Percentiles rank a stretch among this genome's conserved stretches.
Evolutionary conservation across 2,797 vertebrate species (phyloP).

Genomic region (Amazona ochrocephala): DNA sequence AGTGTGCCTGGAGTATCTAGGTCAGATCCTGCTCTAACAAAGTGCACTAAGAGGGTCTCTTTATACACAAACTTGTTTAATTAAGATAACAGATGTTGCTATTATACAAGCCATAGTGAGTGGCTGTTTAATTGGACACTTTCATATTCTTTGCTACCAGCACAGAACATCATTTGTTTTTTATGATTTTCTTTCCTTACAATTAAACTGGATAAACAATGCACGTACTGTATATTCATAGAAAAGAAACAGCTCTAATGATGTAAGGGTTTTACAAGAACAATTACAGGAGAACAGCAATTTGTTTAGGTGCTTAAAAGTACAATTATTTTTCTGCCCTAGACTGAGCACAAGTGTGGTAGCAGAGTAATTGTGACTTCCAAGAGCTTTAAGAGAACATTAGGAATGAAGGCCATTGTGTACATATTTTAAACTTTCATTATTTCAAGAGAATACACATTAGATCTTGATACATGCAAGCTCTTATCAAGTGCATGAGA

Average conservation of each 20-base stretch:
- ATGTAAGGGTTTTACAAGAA: slow-evolving; percentile 21
- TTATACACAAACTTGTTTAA: slow-evolving; percentile 67
- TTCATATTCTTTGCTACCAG: slow-evolving; percentile 65
- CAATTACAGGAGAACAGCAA: neutral
- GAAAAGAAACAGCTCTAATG: slow-evolving; percentile 46
- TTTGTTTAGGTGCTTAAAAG: slow-evolving; percentile 47
- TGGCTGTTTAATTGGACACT: slow-evolving; percentile 72
- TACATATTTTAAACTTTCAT: neutral
- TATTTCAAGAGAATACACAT: neutral
- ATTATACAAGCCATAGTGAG: slow-evolving; percentile 50
- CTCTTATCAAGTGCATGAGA: neutral
- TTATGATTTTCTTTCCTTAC: slow-evolving; percentile 48
- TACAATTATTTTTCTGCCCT: slow-evolving; percentile 28
- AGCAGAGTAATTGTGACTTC: neutral
- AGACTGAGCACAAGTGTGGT: neutral
- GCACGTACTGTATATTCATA: neutral
- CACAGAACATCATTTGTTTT: slow-evolving; percentile 51
- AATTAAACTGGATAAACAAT: slow-evolving; percentile 74
- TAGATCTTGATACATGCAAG: neutral
- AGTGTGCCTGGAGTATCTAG: slow-evolving; percentile 48
- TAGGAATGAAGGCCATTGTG: neutral
- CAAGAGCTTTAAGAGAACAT: neutral
- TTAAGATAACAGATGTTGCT: slow-evolving; percentile 77
- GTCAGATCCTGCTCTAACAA: slow-evolving; percentile 65
- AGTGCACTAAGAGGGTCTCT: slow-evolving; percentile 36